Base-by-base conservation (phyloP, 1,140 invertebrate genomes). In the Heterodera schachtii region DNA sequence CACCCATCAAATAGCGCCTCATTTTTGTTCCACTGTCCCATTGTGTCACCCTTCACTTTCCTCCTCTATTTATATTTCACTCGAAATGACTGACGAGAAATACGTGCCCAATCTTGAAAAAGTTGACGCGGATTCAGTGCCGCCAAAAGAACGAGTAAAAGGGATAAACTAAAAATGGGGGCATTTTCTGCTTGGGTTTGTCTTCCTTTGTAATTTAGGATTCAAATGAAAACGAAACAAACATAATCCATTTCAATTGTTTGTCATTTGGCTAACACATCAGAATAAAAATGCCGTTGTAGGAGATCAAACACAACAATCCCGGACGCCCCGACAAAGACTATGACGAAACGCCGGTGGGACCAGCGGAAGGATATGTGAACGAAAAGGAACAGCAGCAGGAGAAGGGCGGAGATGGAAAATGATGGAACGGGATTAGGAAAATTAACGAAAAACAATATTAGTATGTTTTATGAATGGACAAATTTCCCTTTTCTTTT, bases 341-440 rank as follows among this genome's bases (percentile, higher is more conserved):
- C 67, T 82, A 82, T 49, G 81, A 82, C 19, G 78, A 82, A 16
- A 74, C 81, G 31, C 80, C 81, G 3, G 81, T 82, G 11, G 81
- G 81, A 3, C 81, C 81, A 44, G 81, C 81, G 11, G 67, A 82
- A 64, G 81, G 81, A 43, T 71, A 74, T 57, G 44, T 73, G 46
- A 19, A 44, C 46, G 52, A 41, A 47, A 66, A 80, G 19, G 79
- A 70, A 82, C 41, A 47, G 43, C 41, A 81, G 11, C 21, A 80
- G 66, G 31, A 81, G 71, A 69, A 80, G 46, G 3, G 47, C 60
- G 66, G 49, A 47, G 3, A 75, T 31, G 9, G 47, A n/a, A 82
- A 47, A 11, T 57, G 31, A 47, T 31, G 31, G 31, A 31, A 31
- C 31, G 31, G 31, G 31, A 31, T 31, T 31, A 0, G 31, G 31